Base-by-base conservation (phyloP, 2,888 invertebrate species). In the Lithosia quadra region DNA sequence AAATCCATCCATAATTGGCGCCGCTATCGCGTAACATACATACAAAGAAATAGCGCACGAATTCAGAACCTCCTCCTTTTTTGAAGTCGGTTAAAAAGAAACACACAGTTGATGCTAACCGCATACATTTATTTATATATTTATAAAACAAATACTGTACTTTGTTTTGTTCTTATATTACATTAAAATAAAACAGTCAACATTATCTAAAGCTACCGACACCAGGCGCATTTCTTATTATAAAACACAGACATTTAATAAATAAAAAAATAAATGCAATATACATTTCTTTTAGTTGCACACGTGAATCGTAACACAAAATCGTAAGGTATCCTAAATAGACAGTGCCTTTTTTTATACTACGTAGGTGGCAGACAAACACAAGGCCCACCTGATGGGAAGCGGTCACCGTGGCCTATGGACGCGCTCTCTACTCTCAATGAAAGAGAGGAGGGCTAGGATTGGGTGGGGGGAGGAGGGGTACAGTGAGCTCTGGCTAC, bases 141-240 rank as follows among this genome's bases (percentile, higher is more conserved):
- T 63, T 60, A 43, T 61, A 70, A 77, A 73, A 63, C 62, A 69
- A 78, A 71, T 75, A 77, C 65, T 68, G 61, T 75, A 65, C 64
- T 58, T 64, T 53, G 18, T 28, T 67, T 62, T 33, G 13, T 61
- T 28, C 36, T 39, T 36, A 34, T 36, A 34, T 28, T 22, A 36
- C 53, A 63, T 53, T 64, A 59, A 15, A 64, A 43, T 62, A 67
- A 60, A 69, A 43, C 53, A 67, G 24, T 56, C 55, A 56, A 57
- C 57, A 2, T 56, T 13, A 21, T 28, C 58, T 74, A 65, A 59
- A 39, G 63, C 65, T 36, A 59, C 24, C 61, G 21, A 55, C 10
- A 34, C n/a, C 34, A 59, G 61, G 39, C n/a, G 62, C 61, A 53
- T 53, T 28, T 49, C 33, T 11, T 22, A 33, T 55, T 5, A 58